Base-by-base conservation (phyloP, 2,113 vertebrate species). In the Oreochromis spilurus region DNA sequence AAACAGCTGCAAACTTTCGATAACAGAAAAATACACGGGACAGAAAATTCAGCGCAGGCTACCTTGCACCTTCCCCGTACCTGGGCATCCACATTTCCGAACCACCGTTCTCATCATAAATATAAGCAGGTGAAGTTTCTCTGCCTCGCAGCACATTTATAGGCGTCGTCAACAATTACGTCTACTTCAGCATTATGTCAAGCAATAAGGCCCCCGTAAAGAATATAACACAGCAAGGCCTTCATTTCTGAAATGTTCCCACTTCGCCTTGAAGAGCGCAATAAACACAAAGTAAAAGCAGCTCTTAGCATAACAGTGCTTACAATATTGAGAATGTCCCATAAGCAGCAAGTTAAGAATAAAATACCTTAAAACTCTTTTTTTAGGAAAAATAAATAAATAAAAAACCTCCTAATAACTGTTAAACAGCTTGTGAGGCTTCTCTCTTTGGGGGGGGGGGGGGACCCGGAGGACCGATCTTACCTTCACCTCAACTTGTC, bases 181-280 rank as follows among this genome's bases (percentile, higher is more conserved):
- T 82, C 43, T 87, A 53, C 53, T 52, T 82, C 55, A 65, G 36
- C 38, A 36, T 78, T 79, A 57, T 12, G 9, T 65, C 52, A 9
- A 40, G 50, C 78, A 87, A 67, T 87, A 83, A 88, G 85, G 57
- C 31, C 45, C 57, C 40, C 29, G 43, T 84, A 75, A 88, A 84
- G 54, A 81, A 88, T 12, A 67, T 53, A 79, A 55, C 40, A 82
- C 50, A 54, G 10, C 3, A 2, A 82, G 40, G 67, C 19, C 16
- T 79, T 70, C 13, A 31, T 84, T 60, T 75, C 48, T 80, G 16
- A 70, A 87, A 82, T 9, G 1, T 57, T 82, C 40, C 67, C 72
- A 29, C 21, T 45, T 84, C 3, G 1, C 21, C 81, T 57, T 65
- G 55, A 53, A 70, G 21, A 45, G 26, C 14, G 19, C 43, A 81